phyloP scores from a whole-genome alignment of 2,797 vertebrate genomes.

The Acrossocheilus wenchowensis region DNA sequence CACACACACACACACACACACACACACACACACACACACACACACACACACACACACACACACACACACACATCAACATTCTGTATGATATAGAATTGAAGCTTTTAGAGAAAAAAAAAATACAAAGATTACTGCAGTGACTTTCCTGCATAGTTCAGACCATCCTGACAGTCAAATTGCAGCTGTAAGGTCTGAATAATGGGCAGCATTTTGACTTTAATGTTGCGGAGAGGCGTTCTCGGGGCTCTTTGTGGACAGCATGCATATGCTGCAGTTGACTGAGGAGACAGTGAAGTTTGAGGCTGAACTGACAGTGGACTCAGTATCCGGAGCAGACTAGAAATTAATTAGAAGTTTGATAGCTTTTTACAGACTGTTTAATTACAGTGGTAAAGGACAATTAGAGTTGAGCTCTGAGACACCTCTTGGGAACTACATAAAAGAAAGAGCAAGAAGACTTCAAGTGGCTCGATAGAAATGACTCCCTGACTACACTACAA shows the following conservation, averaged over 20 bases:
- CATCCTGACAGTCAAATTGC: neutral
- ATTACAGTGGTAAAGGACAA: constrained; percentile 59
- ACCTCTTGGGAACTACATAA: constrained; percentile 47
- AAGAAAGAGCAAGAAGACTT: constrained; percentile 13
- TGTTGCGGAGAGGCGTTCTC: neutral
- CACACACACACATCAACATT: neutral
- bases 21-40: neutral
- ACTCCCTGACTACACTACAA: neutral
- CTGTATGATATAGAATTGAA: neutral
- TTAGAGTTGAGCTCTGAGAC: constrained; percentile 53
- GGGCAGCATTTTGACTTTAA: neutral
- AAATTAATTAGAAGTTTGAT: constrained; percentile 57
- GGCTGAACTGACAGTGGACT: constrained; percentile 29
- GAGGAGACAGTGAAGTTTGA: constrained; percentile 9
- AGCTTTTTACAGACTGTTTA: constrained; percentile 52
- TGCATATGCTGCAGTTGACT: constrained; percentile 18
- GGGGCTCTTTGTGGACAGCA: neutral
- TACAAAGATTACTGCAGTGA: neutral
- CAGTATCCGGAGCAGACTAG: constrained; percentile 31
- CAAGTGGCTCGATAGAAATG: too few species aligned
- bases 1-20: neutral
- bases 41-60: too few species aligned
- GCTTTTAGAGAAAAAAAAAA: neutral
- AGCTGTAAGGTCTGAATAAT: neutral
- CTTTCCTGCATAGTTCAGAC: neutral